Base-by-base conservation (phyloP, 1,140 invertebrate genomes). In the Thaumatotibia leucotreta region DNA sequence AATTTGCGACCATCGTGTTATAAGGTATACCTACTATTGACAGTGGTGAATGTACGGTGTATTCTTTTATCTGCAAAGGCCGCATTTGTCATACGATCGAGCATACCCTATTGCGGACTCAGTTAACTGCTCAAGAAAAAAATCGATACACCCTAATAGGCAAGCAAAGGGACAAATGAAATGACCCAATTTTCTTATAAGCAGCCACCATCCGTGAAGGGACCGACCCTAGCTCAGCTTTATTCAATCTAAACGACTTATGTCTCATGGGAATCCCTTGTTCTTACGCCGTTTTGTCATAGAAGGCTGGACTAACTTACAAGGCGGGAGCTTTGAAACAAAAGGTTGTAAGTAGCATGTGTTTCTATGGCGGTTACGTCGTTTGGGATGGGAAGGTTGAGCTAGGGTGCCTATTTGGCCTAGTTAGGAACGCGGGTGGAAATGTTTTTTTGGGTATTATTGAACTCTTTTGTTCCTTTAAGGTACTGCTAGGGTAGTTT, bases 131-230 rank as follows among this genome's bases (percentile, higher is more conserved):
- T 45, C 39, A 17, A 45, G 39, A 45, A 45, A 45, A 45, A 45
- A 45, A 39, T 45, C 39, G 39, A 45, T 45, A 45, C 39, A 45
- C 6, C 39, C 39, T 45, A 45, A 45, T 45, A 45, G 69, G 70
- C 71, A 75, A 78, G 75, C 74, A 68, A 80, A 78, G 76, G 81
- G 83, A 83, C 80, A 84, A 80, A 88, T 88, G 84, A 86, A 45
- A 45, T 45, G 39, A 45, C 86, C 86, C 81, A 88, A 86, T 88
- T 88, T 86, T 80, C 79, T 82, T 76, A n/a, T n/a, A 74, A 80
- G 20, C 32, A 54, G 22, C 62, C 66, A 32, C 63, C 23, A 8
- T 52, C 61, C 68, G 39, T 45, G 39, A 45, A 39, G 39, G 39
- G 39, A 17, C 39, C 64, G 22, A 27, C 62, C 32, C 22, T 64